Conservation (phyloP, 2,113 vertebrate species). For the Sceloporus tristichus region DNA sequence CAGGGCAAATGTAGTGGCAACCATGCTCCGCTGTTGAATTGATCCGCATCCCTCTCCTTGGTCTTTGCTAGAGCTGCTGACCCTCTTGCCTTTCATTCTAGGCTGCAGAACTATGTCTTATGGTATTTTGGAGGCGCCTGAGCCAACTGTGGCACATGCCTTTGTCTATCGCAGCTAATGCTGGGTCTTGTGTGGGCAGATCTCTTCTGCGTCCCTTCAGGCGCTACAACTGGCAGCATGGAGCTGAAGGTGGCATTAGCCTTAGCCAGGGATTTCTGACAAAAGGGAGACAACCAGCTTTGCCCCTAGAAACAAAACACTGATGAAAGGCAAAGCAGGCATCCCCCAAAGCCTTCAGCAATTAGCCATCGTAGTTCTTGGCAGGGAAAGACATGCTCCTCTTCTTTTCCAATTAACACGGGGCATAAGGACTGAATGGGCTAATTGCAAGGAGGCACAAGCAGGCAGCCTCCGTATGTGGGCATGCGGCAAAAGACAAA, state of each 20-base stretch:
- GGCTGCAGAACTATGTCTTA: too few relatives aligned
- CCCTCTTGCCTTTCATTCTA: too few relatives aligned
- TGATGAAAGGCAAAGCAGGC: slow-evolving; percentile 62
- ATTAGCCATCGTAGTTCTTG: slow-evolving; percentile 70
- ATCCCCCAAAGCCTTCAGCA: slow-evolving; percentile 34
- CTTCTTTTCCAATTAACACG: slow-evolving; percentile 69
- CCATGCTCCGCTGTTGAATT: too few relatives aligned
- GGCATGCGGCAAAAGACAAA: slow-evolving; percentile 70
- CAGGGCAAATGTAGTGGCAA: too few relatives aligned
- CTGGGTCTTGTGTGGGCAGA: neutral
- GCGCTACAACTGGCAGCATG: neutral
- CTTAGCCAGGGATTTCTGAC: slow-evolving; percentile 39
- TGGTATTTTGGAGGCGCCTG: too few relatives aligned
- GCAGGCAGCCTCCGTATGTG: slow-evolving; percentile 76
- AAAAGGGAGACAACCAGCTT: slow-evolving; percentile 35
- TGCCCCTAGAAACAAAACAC: slow-evolving; percentile 69
- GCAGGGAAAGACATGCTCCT: slow-evolving; percentile 71
- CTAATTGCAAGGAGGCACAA: slow-evolving; percentile 76
- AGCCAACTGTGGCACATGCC: rapidly evolving
- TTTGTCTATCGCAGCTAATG: neutral
- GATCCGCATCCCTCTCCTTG: too few relatives aligned
- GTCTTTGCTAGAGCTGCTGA: too few relatives aligned
- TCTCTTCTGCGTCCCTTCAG: rapidly evolving
- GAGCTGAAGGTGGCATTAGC: rapidly evolving
- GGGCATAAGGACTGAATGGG: slow-evolving; percentile 75